Base-by-base conservation (phyloP, 2,797 vertebrate species). In the Micropoecilia bifurca region DNA sequence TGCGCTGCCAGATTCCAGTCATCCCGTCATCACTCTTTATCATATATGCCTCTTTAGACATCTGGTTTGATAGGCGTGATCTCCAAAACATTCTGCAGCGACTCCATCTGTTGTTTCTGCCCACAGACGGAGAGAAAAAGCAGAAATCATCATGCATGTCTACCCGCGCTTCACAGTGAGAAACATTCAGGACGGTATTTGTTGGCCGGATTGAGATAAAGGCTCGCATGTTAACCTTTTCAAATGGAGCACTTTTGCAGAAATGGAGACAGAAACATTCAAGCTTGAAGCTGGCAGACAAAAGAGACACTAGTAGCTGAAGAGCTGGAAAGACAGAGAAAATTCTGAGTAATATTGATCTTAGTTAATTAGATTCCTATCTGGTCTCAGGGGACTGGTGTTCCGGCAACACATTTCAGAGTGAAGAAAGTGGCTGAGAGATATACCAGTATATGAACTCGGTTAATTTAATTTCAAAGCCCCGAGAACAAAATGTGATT, bases 281-380 rank as follows among this genome's bases (percentile, higher is more conserved):
- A 83, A 82, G 87, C 83, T 78, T 83, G 77, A 83, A 84, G 90
- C 80, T 39, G 82, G 84, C 87, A 89, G 88, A 92, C 88, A 91
- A 91, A 90, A 83, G 87, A 94, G 88, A 89, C 90, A 68, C 85
- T 18, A 71, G 89, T 79, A 91, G 89, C 90, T 78, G 88, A 84
- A 87, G 89, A 87, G 90, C 88, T 85, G 88, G 87, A 90, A 91
- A 94, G 90, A 94, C 88, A 86, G 91, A 91, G 92, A 94, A 87
- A 92, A 92, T 91, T 93, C 91, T 88, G 93, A 94, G 94, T 94
- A 89, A 88, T 95, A 96, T 96, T 95, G 95, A 96, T 96, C 95
- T 91, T 87, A 85, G 93, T 95, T 96, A 96, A 96, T 95, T 95
- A 95, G 93, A 95, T 96, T 96, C 93, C 94, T 88, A 93, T 93